Base-by-base conservation (phyloP, 2,888 invertebrate genomes). In the Therioaphis trifolii region DNA sequence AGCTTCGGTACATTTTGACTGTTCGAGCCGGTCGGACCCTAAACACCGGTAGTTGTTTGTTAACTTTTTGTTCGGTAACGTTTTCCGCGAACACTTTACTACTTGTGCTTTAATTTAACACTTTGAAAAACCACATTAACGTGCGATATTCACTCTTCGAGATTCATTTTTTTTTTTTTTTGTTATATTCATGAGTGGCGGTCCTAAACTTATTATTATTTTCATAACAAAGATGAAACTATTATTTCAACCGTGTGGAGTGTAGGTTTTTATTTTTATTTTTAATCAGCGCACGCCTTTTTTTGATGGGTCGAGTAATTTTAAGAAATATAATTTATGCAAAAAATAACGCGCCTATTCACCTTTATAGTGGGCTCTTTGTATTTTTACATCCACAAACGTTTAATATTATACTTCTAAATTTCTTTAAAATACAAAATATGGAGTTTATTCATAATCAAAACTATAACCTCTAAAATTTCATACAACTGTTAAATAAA, bases 121-220 rank as follows among this genome's bases (percentile, higher is more conserved):
- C 4, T 58, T 40, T 58, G 40, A 7, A 11, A 55, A 14, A 9
- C 35, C 14, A 18, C 21, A 58, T 74, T 74, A 24, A 40, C 55
- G 9, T 58, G 55, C 11, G 9, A 40, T 21, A 40, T 40, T 74
- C n/a, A 40, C 49, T 15, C 15, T 40, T 58, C 21, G 24, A 55
- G 35, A 14, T 21, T 52, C 14, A 29, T 35, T 18, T 52, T 55
- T 9, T 46, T 46, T 9, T 46, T 49, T 49, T 52, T 74, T 55
- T 55, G 1, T 4, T 11, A 15, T 58, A 15, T 58, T 55, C 14
- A 24, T 55, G 0, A 55, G 9, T 55, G 40, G 40, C 11, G 24
- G 74, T 74, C 35, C 24, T 18, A 74, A 74, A 74, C 21, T 74
- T 18, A 11, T 58, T 58, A 75, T 75, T 58, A 40, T 75, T 75